phyloP scores from a whole-genome alignment of 2,888 invertebrate species.

The Pheosia gnoma region DNA sequence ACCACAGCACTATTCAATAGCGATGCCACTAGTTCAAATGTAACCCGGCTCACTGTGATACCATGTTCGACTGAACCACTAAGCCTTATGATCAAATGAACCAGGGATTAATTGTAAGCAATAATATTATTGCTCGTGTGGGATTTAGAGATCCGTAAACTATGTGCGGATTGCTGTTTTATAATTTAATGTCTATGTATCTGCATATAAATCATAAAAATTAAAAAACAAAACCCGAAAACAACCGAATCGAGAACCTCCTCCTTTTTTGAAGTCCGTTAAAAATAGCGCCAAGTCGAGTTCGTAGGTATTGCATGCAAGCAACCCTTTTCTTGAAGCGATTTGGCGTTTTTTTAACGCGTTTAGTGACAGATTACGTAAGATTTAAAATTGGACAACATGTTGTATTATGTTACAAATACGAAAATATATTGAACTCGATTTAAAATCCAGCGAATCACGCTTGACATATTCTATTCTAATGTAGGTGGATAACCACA shows the following conservation, averaged over 20 bases:
- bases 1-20: background rate
- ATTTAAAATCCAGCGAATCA: background rate
- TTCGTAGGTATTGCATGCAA: too few relatives aligned
- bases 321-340: too few relatives aligned
- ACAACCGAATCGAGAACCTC: too few relatives aligned
- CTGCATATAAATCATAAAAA: too few relatives aligned
- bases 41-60: background rate
- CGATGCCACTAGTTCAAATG: background rate
- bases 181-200: background rate
- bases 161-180: background rate
- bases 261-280: too few relatives aligned
- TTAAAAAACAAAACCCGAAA: too few relatives aligned
- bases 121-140: conserved; percentile 1
- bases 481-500: conserved; percentile 2
- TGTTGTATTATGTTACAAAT: too few relatives aligned
- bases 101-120: conserved; percentile 6
- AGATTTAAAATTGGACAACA: too few relatives aligned
- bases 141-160: background rate
- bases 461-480: background rate
- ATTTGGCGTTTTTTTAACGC: too few relatives aligned
- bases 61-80: background rate
- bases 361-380: too few relatives aligned
- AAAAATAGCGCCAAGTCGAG: too few relatives aligned
- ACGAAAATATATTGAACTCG: background rate
- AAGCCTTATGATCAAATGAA: background rate